Base-by-base conservation (phyloP, 2,888 invertebrate genomes). In the Athrips mouffetella region DNA sequence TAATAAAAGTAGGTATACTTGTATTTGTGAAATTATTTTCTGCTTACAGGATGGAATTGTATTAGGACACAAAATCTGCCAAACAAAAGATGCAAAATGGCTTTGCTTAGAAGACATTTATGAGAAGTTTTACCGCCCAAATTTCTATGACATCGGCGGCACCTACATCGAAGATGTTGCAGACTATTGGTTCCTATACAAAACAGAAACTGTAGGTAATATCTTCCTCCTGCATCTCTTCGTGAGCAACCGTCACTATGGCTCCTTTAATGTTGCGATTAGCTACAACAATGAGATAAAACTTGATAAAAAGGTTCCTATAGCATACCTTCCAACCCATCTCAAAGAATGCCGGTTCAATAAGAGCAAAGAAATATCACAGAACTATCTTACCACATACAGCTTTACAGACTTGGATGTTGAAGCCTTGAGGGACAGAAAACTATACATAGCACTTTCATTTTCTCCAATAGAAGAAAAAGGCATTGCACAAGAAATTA, bases 91-190 rank as follows among this genome's bases (percentile, higher is more conserved):
- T 23, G 80, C 70, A 0, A 76, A 71, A 48, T 87, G 82, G 81
- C 54, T 88, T 18, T 71, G 76, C 47, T 31, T 88, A 0, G 70
- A 74, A 8, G 62, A 78, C 18, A 62, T 84, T 8, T 83, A 80
- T 51, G 64, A 75, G 29, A 87, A 86, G 58, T 65, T 84, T 2
- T 65, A 80, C 47, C 63, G 85, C 3, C 76, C 80, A 0, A 77
- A 80, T 53, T 68, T 75, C 13, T 86, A 85, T 49, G 83, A 86
- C 41, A 70, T 87, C 16, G 88, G 88, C 8, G 82, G 85, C 20
- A 81, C 87, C 0, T 80, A 80, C 49, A 68, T 72, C 21, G 62
- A 74, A 18, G 74, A 81, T 35, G 62, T 75, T 1, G 67, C 75
- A 0, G 83, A 86, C 50, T 80, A 67, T 51, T 81, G 83, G 78